phyloP scores from a whole-genome alignment of 2,888 invertebrate genomes.

The Cephalotes varians region DNA sequence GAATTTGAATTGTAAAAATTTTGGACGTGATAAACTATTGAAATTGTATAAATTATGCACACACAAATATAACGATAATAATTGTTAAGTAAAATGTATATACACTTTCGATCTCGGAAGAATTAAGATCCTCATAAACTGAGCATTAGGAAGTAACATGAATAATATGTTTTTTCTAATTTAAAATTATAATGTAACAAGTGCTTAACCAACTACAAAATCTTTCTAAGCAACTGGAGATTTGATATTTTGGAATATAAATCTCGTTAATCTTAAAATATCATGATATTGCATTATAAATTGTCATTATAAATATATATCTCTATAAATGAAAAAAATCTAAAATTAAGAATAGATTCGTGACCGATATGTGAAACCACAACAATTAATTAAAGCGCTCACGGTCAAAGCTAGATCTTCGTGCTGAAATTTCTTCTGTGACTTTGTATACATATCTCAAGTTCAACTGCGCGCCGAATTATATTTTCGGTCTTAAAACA shows the following conservation, averaged over 20 bases:
- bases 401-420: too few species aligned
- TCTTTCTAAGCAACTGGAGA: not conserved
- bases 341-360: too few species aligned
- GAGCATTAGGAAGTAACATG: not conserved
- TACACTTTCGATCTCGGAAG: not conserved
- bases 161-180: not conserved
- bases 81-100: not conserved
- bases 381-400: too few species aligned
- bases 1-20: not conserved
- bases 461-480: too few species aligned
- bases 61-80: not conserved
- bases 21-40: not conserved
- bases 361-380: too few species aligned
- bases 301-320: not conserved
- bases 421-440: too few species aligned
- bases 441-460: too few species aligned
- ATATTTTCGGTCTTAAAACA: too few species aligned
- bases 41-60: not conserved
- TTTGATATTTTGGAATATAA: not conserved
- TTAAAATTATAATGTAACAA: not conserved
- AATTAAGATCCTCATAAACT: not conserved
- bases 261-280: not conserved
- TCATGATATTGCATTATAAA: not conserved
- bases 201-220: not conserved
- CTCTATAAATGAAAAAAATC: not conserved